Evolutionary conservation across 1,140 invertebrate species (phyloP).

Genomic region (Lordiphosa collinella): DNA sequence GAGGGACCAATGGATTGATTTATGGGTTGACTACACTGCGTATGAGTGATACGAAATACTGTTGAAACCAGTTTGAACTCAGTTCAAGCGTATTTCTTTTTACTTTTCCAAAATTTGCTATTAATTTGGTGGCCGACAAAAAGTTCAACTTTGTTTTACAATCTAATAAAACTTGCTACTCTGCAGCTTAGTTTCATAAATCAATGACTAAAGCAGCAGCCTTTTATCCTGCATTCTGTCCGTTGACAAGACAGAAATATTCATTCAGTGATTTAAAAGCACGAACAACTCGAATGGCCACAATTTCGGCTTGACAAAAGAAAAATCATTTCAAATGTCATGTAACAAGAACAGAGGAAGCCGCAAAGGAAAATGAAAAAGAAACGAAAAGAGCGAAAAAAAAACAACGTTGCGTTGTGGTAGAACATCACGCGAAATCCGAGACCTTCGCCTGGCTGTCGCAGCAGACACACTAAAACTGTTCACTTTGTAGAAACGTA

Average conservation of each 20-base stretch:
- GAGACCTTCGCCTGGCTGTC: conserved; percentile 41
- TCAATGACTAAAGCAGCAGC: conserved; percentile 19
- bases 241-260: conserved; percentile 42
- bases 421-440: conserved; percentile 52
- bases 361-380: conserved; percentile 13
- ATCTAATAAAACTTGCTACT: not conserved
- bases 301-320: conserved; percentile 28
- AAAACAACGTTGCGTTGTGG: conserved; percentile 21
- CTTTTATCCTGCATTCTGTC: conserved; percentile 8
- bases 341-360: conserved; percentile 29
- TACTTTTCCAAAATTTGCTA: too few relatives aligned
- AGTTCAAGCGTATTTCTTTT: too few relatives aligned
- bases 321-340: conserved; percentile 47
- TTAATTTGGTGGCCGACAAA: not conserved
- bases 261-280: conserved; percentile 36
- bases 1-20: too few relatives aligned
- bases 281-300: conserved; percentile 5
- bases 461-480: conserved; percentile 54
- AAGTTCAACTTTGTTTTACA: not conserved
- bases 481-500: conserved; percentile 70
- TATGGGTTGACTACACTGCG: too few relatives aligned
- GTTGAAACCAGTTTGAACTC: too few relatives aligned
- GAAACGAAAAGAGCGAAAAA: conserved; percentile 15
- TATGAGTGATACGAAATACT: too few relatives aligned
- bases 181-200: conserved; percentile 11